Conservation (phyloP, 64 coral and sea anemone genomes). For the Trachythela sp. region DNA sequence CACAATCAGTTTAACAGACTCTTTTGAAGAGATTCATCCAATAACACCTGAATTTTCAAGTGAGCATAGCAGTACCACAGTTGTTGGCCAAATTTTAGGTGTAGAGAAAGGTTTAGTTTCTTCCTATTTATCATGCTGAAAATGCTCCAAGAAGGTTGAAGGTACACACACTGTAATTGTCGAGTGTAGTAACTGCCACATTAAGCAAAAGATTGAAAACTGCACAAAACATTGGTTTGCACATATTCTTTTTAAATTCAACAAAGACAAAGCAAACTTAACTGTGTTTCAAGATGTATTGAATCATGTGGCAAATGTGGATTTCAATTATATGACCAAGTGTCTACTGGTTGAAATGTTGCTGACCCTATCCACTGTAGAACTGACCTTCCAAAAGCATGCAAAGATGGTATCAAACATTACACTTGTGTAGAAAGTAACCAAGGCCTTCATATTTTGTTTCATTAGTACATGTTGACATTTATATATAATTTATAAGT, state of each 20-base stretch:
- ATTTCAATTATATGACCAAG: background rate
- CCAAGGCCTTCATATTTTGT: background rate
- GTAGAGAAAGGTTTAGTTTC: constrained; percentile 22
- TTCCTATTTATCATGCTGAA: constrained; percentile 16
- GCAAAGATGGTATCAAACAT: background rate
- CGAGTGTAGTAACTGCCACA: background rate
- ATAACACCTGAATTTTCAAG: background rate
- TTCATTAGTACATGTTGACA: background rate
- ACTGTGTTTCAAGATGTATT: constrained; percentile 29
- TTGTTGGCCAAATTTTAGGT: constrained; percentile 22
- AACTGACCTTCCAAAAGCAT: background rate
- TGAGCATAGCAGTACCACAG: background rate
- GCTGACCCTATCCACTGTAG: background rate
- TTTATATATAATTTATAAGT: background rate
- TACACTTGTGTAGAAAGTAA: background rate
- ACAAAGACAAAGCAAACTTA: background rate
- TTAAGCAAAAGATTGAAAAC: background rate
- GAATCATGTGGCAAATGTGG: background rate
- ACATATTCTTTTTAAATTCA: background rate
- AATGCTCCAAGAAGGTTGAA: constrained; percentile 35
- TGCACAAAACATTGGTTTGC: background rate
- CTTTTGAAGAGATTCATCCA: constrained; percentile 21
- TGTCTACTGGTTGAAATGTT: background rate
- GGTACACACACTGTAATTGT: background rate
- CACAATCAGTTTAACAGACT: background rate